Percentiles rank a stretch among this genome's conserved stretches.
Evolutionary conservation across 2,113 vertebrate species (phyloP).

Genomic region (Australoheros scitulus): DNA sequence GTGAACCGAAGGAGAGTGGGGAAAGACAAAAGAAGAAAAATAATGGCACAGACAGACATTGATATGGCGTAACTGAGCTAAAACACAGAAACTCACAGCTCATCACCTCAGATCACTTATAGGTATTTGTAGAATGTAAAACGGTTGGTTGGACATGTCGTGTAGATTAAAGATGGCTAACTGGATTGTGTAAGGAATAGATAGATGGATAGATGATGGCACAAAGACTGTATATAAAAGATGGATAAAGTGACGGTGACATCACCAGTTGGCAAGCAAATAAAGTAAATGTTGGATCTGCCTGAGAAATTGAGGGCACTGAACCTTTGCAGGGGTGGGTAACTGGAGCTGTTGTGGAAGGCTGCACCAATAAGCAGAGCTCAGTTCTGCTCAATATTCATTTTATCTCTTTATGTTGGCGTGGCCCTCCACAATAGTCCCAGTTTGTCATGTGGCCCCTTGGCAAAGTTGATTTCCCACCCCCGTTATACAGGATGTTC

Average conservation of each 20-base stretch:
- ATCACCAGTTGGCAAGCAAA: neutral
- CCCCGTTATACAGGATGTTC: neutral
- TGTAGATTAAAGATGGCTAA: neutral
- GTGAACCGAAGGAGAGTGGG: neutral
- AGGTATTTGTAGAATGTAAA: neutral
- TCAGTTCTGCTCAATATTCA: neutral
- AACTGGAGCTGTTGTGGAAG: neutral
- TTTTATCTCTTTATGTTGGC: neutral
- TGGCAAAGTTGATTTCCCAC: too few species aligned
- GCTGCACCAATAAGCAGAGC: neutral
- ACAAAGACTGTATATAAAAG: neutral
- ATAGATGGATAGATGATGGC: neutral
- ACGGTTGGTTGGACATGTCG: neutral
- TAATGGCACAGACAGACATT: neutral
- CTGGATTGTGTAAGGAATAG: neutral
- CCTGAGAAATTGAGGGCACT: too few species aligned
- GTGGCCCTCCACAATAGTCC: neutral
- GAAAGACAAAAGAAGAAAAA: neutral
- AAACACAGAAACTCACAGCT: neutral
- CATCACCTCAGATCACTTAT: neutral
- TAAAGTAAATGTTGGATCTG: neutral
- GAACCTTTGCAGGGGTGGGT: neutral
- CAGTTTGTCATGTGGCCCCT: neutral
- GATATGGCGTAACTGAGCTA: neutral
- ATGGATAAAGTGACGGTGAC: neutral